Percentiles rank a stretch among this genome's conserved stretches.
These are phyloP conservation scores for Patiria pectinifera DNA, from an alignment of 53 echinoderm and acorn worm genomes.

Conservation along the genomic window DNA sequence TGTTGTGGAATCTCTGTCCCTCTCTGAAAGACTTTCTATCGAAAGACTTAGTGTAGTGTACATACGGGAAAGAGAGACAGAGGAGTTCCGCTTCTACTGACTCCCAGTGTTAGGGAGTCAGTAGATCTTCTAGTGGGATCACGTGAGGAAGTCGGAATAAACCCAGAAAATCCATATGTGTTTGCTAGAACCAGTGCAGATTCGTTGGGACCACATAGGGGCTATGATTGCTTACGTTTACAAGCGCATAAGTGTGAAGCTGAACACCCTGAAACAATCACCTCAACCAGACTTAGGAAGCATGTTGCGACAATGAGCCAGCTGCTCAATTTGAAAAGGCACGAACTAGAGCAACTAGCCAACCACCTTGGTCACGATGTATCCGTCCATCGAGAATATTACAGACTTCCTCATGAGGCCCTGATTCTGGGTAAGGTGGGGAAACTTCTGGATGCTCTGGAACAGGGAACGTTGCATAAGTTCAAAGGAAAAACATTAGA, in stretches of 20 bases:
- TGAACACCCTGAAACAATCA: conserved; percentile 67
- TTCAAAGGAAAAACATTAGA: conserved; percentile 68
- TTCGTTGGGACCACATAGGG: conserved; percentile 48
- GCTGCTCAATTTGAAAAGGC: conserved; percentile 52
- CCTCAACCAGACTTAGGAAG: conserved; percentile 68
- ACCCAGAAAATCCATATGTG: conserved; percentile 47
- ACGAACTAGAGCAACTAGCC: conserved; percentile 72
- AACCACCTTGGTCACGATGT: conserved; percentile 63
- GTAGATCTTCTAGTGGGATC: conserved; percentile 4
- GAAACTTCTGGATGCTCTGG: conserved; percentile 65
- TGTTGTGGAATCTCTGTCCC: conserved; percentile 34
- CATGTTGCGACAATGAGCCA: too few relatives aligned
- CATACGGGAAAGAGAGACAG: conserved; percentile 54
- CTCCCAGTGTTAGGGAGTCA: background rate
- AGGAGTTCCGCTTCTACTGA: conserved; percentile 24
- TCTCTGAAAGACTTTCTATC: conserved; percentile 37
- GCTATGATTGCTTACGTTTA: conserved; percentile 58
- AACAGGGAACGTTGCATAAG: conserved; percentile 67
- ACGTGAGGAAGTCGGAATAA: conserved; percentile 16
- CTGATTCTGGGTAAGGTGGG: conserved; percentile 52
- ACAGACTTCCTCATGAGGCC: too few relatives aligned
- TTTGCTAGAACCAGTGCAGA: conserved; percentile 50
- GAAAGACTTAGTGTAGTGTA: conserved; percentile 36
- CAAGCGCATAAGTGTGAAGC: conserved; percentile 27
- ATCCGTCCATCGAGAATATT: background rate